Evolutionary conservation across 1,140 invertebrate species (phyloP), one percentile per base, ranked within the genome.

Genomic region (Ylistrum balloti): DNA sequence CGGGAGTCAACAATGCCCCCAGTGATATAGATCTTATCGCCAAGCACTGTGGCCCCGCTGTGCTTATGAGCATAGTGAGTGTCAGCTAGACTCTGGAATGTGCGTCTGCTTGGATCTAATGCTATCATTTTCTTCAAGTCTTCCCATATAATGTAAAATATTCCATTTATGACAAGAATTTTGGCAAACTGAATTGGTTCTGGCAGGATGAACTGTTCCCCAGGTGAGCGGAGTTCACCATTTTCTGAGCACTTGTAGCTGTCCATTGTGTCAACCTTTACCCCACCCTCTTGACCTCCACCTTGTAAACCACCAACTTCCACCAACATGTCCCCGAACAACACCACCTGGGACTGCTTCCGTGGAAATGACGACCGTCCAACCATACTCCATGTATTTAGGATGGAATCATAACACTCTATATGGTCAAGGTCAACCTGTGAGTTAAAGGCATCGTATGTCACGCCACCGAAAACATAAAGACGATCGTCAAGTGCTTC

Each of bases 11-110:
- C 97, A 86, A 98, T 97, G 17, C 98, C 98, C 3, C 98, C 98
- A 93, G 98, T 98, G 17, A 98, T 97, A 94, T 98, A 98, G 0
- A 99, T 97, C 87, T 97, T 97, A 13, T 98, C 98, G 95, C 98
- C 97, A 15, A 98, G 97, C 85, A 98, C 98, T 35, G 98, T 98
- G 48, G 98, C 98, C 86, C 98, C 95, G 91, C 95, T 93, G 48
- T 95, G 93, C 85, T 94, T 93, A 74, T 95, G 95, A 38, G 90
- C 88, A 92, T 94, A 93, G 33, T 93, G 87, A 90, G 95, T 90
- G 34, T 95, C 93, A 7, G 95, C 93, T 22, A 96, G 92, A 74
- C 91, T 91, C 33, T 95, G 93, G 93, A 96, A 96, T 89, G 95
- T 96, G 88, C 95, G 91, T 92, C 95, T 96, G 48, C 94, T 92